Percentiles rank a stretch among this genome's conserved stretches.
Evolutionary conservation across 2,888 invertebrate species (phyloP).

Genomic region (Agrotis clavis): DNA sequence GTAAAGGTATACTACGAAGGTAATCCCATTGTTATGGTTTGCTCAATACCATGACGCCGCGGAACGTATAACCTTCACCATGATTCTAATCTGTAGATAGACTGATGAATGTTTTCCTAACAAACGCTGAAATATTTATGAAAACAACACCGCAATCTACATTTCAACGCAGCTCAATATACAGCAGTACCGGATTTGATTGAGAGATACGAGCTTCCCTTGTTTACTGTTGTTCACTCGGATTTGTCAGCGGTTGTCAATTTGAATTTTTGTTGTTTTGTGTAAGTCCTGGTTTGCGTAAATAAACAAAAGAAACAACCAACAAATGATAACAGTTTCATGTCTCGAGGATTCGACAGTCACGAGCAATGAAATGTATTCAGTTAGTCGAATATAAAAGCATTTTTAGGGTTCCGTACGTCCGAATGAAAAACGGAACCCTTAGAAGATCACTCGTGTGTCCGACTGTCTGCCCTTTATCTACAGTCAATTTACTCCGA

Average conservation of each 20-base stretch:
- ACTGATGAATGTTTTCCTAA: conserved; percentile 21
- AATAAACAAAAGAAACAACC: conserved; percentile 12
- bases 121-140: conserved; percentile 43
- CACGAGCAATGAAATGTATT: background rate
- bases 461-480: no score
- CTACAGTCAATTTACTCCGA: no score
- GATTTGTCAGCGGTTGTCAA: conserved; percentile 6
- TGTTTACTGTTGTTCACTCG: conserved; percentile 18
- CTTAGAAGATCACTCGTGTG: no score
- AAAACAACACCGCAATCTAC: conserved; percentile 43
- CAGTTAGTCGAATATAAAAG: background rate
- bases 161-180: conserved; percentile 21
- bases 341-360: background rate
- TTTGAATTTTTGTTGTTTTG: conserved; percentile 25
- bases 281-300: conserved; percentile 4
- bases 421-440: no score
- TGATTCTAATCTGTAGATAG: conserved; percentile 6
- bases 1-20: background rate
- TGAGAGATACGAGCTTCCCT: conserved; percentile 29
- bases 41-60: background rate
- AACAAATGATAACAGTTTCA: background rate
- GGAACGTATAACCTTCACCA: conserved; percentile 13
- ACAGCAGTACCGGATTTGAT: conserved; percentile 6
- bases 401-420: no score
- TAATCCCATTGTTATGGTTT: conserved; percentile 14